A percentile compares a stretch with the other conserved stretches of the same genome.
phyloP scores from a whole-genome alignment of 2,888 invertebrate species.

The Drosophila seclusa region DNA sequence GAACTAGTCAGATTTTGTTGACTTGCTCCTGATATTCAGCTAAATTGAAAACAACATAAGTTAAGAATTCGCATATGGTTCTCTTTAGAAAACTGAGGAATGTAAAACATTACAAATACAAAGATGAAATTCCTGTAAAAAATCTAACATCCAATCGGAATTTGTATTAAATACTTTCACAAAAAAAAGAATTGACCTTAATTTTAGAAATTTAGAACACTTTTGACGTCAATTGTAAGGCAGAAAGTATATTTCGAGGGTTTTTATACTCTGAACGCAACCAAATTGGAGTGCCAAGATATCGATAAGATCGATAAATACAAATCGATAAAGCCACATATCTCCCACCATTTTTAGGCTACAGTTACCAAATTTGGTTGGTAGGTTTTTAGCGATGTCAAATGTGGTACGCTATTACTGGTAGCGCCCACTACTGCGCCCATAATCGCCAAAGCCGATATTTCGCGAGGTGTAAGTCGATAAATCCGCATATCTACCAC shows the following conservation, averaged over 20 bases:
- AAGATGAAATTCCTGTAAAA: not conserved
- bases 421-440: too few species aligned
- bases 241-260: not conserved
- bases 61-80: not conserved
- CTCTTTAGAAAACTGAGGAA: not conserved
- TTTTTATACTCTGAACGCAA: too few species aligned
- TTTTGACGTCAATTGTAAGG: not conserved
- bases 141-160: not conserved
- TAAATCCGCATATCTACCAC: too few species aligned
- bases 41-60: not conserved
- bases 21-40: not conserved
- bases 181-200: fast-evolving
- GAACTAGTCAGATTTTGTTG: not conserved
- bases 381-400: too few species aligned
- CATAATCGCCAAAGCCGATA: too few species aligned
- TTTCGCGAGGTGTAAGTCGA: too few species aligned
- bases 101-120: not conserved
- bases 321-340: too few species aligned
- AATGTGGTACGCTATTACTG: too few species aligned
- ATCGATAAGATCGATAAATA: too few species aligned
- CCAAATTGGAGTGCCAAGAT: too few species aligned
- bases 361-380: too few species aligned
- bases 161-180: not conserved
- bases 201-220: not conserved
- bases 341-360: too few species aligned